Percentiles rank a stretch among this genome's conserved stretches.
These are phyloP conservation scores for Hippocampus comes DNA, from an alignment of 2,113 vertebrate genomes.

Conservation along the genomic window DNA sequence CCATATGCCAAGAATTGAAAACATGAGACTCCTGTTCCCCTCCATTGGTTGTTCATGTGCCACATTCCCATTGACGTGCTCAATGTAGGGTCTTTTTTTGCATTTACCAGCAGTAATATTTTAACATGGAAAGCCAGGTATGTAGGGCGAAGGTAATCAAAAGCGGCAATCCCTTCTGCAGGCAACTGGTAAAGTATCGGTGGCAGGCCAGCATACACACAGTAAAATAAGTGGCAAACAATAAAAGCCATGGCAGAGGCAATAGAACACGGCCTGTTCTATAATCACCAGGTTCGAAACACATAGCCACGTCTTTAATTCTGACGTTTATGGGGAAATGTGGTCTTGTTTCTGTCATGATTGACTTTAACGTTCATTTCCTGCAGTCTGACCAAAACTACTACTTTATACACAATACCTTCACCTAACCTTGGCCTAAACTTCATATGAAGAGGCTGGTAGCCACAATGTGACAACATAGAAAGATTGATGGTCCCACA, in stretches of 20 bases:
- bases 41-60: too few species aligned
- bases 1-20: too few species aligned
- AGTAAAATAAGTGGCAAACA: neutral
- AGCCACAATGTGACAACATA: neutral
- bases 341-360: constrained; percentile 36
- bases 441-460: neutral
- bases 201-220: neutral
- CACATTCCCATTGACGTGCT: too few species aligned
- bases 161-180: neutral
- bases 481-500: neutral
- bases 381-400: neutral
- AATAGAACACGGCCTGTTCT: neutral
- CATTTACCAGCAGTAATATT: too few species aligned
- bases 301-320: constrained; percentile 11
- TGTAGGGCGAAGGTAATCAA: neutral
- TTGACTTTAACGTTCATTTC: neutral
- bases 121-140: neutral
- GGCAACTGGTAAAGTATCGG: neutral
- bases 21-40: too few species aligned
- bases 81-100: too few species aligned
- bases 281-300: neutral
- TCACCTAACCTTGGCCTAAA: neutral
- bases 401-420: neutral
- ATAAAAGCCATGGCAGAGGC: neutral
- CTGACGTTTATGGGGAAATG: constrained; percentile 35